These are phyloP conservation scores for Lutra lutra DNA, from an alignment of 2,797 vertebrate genomes.

Conservation along the genomic window DNA sequence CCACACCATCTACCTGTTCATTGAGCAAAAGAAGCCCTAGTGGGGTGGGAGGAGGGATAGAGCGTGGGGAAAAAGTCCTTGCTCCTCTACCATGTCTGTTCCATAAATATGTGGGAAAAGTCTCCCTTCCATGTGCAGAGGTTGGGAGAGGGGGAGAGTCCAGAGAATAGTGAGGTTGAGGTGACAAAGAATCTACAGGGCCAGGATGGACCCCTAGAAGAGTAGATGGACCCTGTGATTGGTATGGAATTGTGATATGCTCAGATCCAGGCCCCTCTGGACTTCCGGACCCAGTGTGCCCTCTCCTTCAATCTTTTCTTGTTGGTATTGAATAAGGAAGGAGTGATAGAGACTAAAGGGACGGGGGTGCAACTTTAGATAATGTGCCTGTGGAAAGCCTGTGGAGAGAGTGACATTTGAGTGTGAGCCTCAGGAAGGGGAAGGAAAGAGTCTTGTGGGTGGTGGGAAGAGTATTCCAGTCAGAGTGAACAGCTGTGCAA, in stretches of 20 bases:
- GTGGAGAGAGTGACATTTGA: not conserved
- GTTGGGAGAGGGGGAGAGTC: not conserved
- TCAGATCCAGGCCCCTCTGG: not conserved
- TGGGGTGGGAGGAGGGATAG: too few species aligned
- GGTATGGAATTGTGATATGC: not conserved
- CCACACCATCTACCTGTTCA: not conserved
- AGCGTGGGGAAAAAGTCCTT: not conserved
- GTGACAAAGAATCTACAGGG: not conserved
- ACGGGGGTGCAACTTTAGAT: not conserved
- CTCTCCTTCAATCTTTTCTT: not conserved
- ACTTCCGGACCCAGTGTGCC: not conserved
- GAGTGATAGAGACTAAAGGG: not conserved
- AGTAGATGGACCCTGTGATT: not conserved
- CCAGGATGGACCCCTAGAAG: not conserved
- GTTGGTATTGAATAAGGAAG: not conserved
- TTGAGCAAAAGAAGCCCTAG: not conserved
- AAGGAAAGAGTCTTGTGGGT: not conserved
- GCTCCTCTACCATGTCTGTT: not conserved
- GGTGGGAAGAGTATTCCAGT: not conserved
- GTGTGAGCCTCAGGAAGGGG: not conserved
- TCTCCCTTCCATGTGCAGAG: too few species aligned
- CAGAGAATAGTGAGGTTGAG: not conserved
- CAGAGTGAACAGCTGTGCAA: not conserved
- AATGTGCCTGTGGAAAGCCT: not conserved
- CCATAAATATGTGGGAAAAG: not conserved